Evolutionary conservation across 2,888 invertebrate genomes (phyloP).

Genomic region (Hesperia comma): DNA sequence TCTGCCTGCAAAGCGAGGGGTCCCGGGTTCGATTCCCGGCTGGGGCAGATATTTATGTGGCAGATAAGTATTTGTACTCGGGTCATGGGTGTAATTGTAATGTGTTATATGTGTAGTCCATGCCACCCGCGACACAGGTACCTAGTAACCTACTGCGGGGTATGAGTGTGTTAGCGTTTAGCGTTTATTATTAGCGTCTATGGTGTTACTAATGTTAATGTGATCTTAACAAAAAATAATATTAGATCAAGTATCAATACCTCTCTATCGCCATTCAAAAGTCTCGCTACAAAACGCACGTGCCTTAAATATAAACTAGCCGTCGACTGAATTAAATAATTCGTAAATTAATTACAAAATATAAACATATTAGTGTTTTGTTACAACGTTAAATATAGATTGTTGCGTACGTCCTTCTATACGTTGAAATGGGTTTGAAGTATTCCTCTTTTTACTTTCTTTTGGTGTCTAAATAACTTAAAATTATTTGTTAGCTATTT

Average conservation of each 20-base stretch:
- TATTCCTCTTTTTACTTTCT: background rate
- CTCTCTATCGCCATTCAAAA: background rate
- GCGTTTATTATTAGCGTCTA: too few species aligned
- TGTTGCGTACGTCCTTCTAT: background rate
- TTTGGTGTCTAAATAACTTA: constrained; percentile 5
- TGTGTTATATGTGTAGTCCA: too few species aligned
- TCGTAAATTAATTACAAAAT: constrained; percentile 56
- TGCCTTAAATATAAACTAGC: constrained; percentile 66
- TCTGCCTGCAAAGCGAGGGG: too few species aligned
- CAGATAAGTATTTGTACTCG: too few species aligned
- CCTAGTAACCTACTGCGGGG: too few species aligned
- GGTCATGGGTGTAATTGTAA: too few species aligned
- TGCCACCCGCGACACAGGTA: too few species aligned
- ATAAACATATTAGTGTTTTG: constrained; percentile 25
- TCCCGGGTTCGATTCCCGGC: too few species aligned
- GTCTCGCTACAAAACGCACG: constrained; percentile 52
- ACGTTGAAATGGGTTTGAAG: background rate
- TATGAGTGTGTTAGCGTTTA: too few species aligned
- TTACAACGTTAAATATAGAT: constrained; percentile 19
- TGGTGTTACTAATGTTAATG: too few species aligned
- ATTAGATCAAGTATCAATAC: constrained; percentile 10
- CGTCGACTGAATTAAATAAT: constrained; percentile 62
- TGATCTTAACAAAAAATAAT: background rate
- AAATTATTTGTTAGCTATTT: background rate
- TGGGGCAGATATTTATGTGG: too few species aligned